phyloP scores from a whole-genome alignment of 2,888 invertebrate genomes.

The Pachycephus smyrnensis region DNA sequence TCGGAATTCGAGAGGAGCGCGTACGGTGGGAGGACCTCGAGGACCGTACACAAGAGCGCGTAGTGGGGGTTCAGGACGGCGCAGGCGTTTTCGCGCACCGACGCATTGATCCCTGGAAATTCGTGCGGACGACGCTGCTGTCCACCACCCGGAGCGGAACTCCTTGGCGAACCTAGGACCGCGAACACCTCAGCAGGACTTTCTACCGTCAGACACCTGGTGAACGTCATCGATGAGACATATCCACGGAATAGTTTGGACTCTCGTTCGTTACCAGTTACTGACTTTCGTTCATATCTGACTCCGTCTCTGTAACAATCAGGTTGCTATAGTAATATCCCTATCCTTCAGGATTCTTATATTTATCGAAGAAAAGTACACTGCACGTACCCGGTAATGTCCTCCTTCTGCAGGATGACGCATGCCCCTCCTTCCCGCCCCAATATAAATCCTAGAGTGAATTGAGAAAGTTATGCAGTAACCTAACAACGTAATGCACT shows the following conservation, averaged over 20 bases:
- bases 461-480: neutral
- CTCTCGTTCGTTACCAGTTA: neutral
- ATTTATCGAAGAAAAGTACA: neutral
- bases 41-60: constrained; percentile 21
- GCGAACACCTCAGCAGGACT: neutral
- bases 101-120: constrained; percentile 67
- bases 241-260: neutral
- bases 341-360: neutral
- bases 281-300: neutral
- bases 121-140: constrained; percentile 45
- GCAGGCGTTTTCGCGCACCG: constrained; percentile 71
- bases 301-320: neutral
- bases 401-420: neutral
- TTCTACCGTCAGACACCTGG: neutral
- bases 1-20: constrained; percentile 47
- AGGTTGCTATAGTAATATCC: neutral
- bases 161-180: constrained; percentile 3
- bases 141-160: neutral
- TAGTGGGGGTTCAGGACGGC: constrained; percentile 61
- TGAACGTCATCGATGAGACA: neutral
- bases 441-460: neutral
- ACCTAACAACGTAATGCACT: neutral
- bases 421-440: neutral
- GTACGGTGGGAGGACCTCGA: constrained; percentile 8
- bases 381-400: neutral